Percentiles rank a stretch among this genome's conserved stretches.
These are phyloP conservation scores for Empidonax traillii DNA, from an alignment of 2,113 vertebrate species.

Conservation along the genomic window DNA sequence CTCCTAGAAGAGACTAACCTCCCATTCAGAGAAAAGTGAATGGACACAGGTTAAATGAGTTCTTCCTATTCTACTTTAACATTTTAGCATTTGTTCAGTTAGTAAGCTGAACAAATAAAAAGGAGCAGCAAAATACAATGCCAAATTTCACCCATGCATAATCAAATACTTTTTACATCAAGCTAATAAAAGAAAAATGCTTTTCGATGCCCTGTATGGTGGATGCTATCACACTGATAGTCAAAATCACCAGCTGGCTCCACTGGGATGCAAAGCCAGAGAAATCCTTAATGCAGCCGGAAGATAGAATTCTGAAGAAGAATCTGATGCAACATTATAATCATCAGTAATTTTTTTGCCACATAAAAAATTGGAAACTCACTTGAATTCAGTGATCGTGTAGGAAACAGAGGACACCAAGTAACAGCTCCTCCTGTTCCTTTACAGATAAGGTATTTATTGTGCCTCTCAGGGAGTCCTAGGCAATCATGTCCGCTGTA, in stretches of 20 bases:
- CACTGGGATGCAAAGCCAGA: background rate
- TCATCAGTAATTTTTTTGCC: background rate
- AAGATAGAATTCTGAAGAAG: background rate
- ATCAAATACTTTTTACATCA: background rate
- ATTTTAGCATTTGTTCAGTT: background rate
- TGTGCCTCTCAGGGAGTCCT: background rate
- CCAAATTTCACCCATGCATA: background rate
- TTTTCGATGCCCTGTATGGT: background rate
- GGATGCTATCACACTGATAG: background rate
- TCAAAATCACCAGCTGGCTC: background rate
- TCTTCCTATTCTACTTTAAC: background rate
- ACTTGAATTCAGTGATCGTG: background rate
- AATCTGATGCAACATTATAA: background rate
- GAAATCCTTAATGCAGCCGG: background rate
- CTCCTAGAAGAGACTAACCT: background rate
- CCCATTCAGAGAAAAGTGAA: background rate
- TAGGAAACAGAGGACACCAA: background rate
- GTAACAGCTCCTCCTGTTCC: background rate
- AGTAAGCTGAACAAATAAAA: background rate
- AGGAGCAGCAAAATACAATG: background rate
- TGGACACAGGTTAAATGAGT: background rate
- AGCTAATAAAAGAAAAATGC: background rate
- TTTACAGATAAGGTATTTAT: background rate
- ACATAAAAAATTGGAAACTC: background rate
- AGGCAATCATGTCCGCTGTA: background rate